Conservation (phyloP, 2,113 vertebrate genomes). For the Xiphophorus hellerii region DNA sequence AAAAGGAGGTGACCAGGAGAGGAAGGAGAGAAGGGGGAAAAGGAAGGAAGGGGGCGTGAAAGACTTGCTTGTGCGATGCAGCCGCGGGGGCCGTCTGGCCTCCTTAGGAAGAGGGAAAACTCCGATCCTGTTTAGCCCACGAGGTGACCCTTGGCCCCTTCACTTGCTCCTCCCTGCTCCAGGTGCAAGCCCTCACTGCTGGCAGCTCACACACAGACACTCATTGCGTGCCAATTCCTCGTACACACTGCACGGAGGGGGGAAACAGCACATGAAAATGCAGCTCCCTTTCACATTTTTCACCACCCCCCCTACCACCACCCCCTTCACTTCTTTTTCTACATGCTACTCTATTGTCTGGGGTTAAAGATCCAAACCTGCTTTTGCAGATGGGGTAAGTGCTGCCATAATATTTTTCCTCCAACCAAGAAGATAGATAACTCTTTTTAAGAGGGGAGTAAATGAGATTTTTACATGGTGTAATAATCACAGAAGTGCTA, state of each 20-base stretch:
- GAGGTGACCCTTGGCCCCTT: conserved; percentile 84
- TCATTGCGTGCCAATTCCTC: conserved; percentile 58
- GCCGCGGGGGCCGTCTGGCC: conserved; percentile 86
- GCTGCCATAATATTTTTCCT: conserved; percentile 26
- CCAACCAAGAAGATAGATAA: conserved; percentile 44
- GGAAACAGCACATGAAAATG: conserved; percentile 45
- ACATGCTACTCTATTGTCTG: conserved; percentile 50
- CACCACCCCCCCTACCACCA: not conserved
- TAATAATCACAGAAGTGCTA: conserved; percentile 77
- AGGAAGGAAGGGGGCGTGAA: conserved; percentile 73
- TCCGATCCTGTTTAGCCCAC: conserved; percentile 84
- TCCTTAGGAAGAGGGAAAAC: conserved; percentile 79
- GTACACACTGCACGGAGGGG: conserved; percentile 48
- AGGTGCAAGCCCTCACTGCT: conserved; percentile 85
- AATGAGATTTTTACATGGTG: conserved; percentile 55
- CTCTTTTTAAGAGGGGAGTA: conserved; percentile 36
- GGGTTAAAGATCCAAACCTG: conserved; percentile 58
- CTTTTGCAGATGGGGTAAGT: conserved; percentile 5
- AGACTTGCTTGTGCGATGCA: conserved; percentile 82
- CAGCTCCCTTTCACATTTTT: conserved; percentile 57
- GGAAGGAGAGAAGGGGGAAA: conserved; percentile 47
- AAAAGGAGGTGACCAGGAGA: conserved; percentile 40
- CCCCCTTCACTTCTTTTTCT: conserved; percentile 32
- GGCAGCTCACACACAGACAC: conserved; percentile 49
- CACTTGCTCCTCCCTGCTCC: conserved; percentile 81